Base-by-base conservation (phyloP, 2,113 vertebrate species). In the Prunella himalayana region DNA sequence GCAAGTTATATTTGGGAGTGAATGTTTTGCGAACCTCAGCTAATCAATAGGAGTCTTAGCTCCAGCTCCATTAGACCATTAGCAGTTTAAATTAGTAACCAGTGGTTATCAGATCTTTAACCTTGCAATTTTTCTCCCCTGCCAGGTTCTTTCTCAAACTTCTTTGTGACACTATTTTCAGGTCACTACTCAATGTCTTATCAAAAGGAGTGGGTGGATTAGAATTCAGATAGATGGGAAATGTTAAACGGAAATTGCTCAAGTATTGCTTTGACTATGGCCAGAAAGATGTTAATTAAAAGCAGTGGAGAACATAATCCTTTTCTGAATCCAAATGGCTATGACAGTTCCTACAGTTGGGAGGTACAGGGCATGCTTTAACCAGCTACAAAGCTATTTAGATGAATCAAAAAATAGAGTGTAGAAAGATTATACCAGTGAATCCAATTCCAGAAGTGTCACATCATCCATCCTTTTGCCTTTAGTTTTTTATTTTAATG, bases 251-350 rank as follows among this genome's bases (percentile, higher is more conserved):
- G 69, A 92, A 92, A 86, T 88, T 87, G 31, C 59, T 95, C 54
- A 44, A 59, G 59, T 88, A 50, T 45, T 79, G 61, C 89, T 88
- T 92, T 94, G 86, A 94, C 75, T 95, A 17, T 81, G 83, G 42
- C 75, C 88, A 96, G 92, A 96, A 95, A 91, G 90, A 82, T 59
- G 64, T 64, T 93, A 86, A 95, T 95, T 95, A 94, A 96, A 93
- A 95, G 39, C 57, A 69, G 42, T 69, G 54, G 76, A 93, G 49
- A 96, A 94, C 35, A 61, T 89, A 90, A 93, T 95, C 80, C 68
- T 88, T 92, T 91, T 77, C 82, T 91, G 91, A 86, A 93, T 91
- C 69, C 75, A 91, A 96, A 92, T 84, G 92, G 10, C 80, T 95
- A 30, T 91, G 86, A 90, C 91, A 94, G 76, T 92, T 94, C 23